Conservation (phyloP, 1,140 invertebrate genomes). For the Listronotus bonariensis region DNA sequence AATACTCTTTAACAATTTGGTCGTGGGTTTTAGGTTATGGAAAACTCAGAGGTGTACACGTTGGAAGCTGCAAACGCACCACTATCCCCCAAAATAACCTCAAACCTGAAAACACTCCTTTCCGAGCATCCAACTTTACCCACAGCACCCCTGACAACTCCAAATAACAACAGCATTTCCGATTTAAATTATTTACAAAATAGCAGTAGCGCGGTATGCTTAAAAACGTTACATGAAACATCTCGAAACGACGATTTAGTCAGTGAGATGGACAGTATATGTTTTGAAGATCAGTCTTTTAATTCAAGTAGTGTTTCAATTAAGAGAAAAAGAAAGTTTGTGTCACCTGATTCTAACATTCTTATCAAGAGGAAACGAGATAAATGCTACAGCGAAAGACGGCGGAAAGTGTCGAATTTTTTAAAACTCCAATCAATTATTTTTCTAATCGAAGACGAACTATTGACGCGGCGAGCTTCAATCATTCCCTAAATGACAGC, state of each 20-base stretch:
- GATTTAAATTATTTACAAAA: conserved; percentile 18
- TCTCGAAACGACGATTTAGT: conserved; percentile 40
- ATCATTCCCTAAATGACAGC: conserved; percentile 49
- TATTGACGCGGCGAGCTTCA: conserved; percentile 44
- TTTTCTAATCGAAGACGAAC: conserved; percentile 52
- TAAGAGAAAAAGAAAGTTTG: conserved; percentile 48
- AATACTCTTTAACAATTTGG: conserved; percentile 42
- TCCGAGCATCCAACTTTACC: conserved; percentile 23
- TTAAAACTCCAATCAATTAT: conserved; percentile 52
- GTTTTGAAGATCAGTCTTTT: conserved; percentile 41
- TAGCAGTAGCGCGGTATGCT: conserved; percentile 27
- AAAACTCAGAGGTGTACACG: conserved; percentile 49
- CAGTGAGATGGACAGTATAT: conserved; percentile 35
- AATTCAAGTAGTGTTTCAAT: conserved; percentile 26
- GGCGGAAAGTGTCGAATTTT: conserved; percentile 50
- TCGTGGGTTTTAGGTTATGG: conserved; percentile 55
- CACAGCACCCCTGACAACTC: conserved; percentile 25
- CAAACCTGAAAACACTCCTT: conserved; percentile 25
- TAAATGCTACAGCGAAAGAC: conserved; percentile 50
- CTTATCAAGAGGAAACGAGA: conserved; percentile 48
- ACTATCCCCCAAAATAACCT: conserved; percentile 41
- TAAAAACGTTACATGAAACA: conserved; percentile 49
- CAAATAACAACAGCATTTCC: conserved; percentile 32
- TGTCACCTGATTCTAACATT: conserved; percentile 41
- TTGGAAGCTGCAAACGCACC: conserved; percentile 46